Base-by-base conservation (phyloP, 2,888 invertebrate species). In the Oasisia sp. region DNA sequence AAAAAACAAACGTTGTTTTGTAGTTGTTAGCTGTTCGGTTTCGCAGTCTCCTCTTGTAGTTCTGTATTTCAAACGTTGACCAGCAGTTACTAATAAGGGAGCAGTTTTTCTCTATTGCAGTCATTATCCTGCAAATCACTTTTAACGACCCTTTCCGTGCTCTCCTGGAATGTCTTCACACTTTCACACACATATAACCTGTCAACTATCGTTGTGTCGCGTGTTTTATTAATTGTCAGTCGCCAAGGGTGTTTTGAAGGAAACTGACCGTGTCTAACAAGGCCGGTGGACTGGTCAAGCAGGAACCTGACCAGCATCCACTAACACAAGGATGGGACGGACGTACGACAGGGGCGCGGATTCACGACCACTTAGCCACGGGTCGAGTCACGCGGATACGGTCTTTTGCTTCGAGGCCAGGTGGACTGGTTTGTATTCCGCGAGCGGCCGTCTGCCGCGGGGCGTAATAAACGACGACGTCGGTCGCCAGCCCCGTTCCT, bases 341-440 rank as follows among this genome's bases (percentile, higher is more conserved):
- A 74, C 14, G 27, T 19, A 19, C 19, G 19, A 56, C 56, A 2
- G 38, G 38, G 56, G 56, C 19, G 7, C 56, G 7, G 74, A 74
- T 74, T 7, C 74, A 74, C 74, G 27, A 74, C 74, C 74, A 74
- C 74, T 74, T 74, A 74, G n/a, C 74, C 74, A 74, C 74, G 74
- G 74, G 74, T 74, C 74, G 74, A 74, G 19, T 27, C 74, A n/a
- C 74, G n/a, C 74, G 74, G 74, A 74, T 74, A 74, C 74, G 74
- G 74, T 19, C n/a, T 27, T 74, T 74, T 74, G 74, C 74, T 74
- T 27, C 19, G 27, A 74, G 74, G 74, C 74, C 74, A 27, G n/a
- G 7, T 74, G 27, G 74, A 74, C 74, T 74, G 74, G 74, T 27
- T 74, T 74, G n/a, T 74, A 74, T 74, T 74, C 74, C 5, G 27